Base-by-base conservation (phyloP, 2,113 vertebrate genomes). In the Oreochromis aureus region DNA sequence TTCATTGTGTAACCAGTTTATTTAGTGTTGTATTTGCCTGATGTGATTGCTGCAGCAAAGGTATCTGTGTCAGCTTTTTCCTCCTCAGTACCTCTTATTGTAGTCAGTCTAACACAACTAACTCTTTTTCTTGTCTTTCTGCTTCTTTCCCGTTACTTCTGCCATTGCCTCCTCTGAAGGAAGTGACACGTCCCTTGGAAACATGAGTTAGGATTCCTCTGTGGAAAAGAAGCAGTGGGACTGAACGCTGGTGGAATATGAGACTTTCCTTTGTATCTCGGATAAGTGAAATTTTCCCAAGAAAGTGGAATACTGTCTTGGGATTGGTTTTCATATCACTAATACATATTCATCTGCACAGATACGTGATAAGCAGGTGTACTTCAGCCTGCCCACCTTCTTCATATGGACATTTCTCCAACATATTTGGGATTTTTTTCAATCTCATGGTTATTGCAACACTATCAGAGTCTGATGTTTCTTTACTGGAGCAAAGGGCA, bases 151-250 rank as follows among this genome's bases (percentile, higher is more conserved):
- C 59, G 81, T 88, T 53, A 90, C 89, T 86, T 78, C 87, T 15
- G 56, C 61, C 36, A 3, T 83, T 44, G 36, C 90, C 81, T 84
- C 61, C 90, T 79, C 86, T 87, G 90, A 93, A 97, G 97, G 93
- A 96, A 96, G 96, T 87, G 39, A 96, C 94, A 22, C 93, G 89
- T 94, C 93, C 93, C 78, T 78, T 94, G 54, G 91, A 95, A 87
- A 90, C 95, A 71, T 96, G 93, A 97, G 56, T 81, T 84, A 82
- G 73, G 81, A 86, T 80, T 89, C 76, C 48, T 41, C 53, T 7
- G 30, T 51, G 36, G 88, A 71, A 44, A 78, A 79, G 53, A 19
- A 63, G 58, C 19, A 83, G 71, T 84, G 12, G 86, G 54, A 87
- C 89, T 63, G 73, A 76, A 85, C 13, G 44, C 32, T 30, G 22